Evolutionary conservation across 2,888 invertebrate species (phyloP).

Genomic region (Scaptodrosophila latifasciaeformis): DNA sequence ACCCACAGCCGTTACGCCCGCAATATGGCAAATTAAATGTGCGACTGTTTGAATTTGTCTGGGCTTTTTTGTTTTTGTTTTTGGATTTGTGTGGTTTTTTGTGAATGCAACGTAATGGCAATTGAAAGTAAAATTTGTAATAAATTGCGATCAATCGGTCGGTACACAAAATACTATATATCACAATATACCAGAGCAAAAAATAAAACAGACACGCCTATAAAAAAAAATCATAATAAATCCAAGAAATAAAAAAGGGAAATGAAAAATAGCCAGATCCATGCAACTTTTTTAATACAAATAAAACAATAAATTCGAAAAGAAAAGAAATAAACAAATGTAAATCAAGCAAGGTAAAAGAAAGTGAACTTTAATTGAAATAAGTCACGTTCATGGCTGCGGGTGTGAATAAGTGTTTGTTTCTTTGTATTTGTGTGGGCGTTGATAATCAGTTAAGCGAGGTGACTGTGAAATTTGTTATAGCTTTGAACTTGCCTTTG

Average conservation of each 20-base stretch:
- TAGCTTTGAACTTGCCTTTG: too few species aligned
- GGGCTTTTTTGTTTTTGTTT: not conserved
- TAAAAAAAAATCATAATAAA: constrained; percentile 22
- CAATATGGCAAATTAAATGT: too few species aligned
- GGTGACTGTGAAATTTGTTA: constrained; percentile 1
- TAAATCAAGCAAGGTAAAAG: constrained; percentile 31
- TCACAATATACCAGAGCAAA: constrained; percentile 16
- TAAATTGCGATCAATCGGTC: constrained; percentile 43
- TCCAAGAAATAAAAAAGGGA: too few species aligned
- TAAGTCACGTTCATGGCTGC: constrained; percentile 54
- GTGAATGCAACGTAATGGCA: constrained; percentile 17
- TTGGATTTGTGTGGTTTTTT: not conserved
- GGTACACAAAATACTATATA: constrained; percentile 5
- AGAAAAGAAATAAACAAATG: constrained; percentile 6
- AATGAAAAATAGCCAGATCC: too few species aligned
- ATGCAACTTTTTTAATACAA: not conserved
- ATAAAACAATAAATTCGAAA: not conserved
- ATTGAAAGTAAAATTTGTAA: constrained; percentile 31
- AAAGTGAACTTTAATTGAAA: constrained; percentile 46
- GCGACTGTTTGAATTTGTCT: too few species aligned
- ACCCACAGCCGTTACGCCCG: too few species aligned
- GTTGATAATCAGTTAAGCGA: too few species aligned
- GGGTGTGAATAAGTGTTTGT: not conserved
- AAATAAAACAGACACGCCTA: constrained; percentile 13
- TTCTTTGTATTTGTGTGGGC: not conserved